Evolutionary conservation across 2,797 vertebrate genomes (phyloP).

Genomic region (Rhabdomys pumilio): DNA sequence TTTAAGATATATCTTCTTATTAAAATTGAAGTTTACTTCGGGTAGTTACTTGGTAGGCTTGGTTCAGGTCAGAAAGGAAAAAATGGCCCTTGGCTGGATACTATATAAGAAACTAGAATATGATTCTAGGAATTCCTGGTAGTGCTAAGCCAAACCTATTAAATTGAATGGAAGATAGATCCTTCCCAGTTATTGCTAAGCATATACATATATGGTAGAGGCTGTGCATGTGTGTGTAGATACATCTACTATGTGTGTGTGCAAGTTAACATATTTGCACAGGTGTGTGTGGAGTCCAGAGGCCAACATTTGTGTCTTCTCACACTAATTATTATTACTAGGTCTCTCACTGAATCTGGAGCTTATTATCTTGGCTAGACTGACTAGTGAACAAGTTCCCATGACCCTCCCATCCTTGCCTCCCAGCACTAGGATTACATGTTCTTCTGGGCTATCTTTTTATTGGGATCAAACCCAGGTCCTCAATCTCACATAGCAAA

Average conservation of each 20-base stretch:
- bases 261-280: not conserved
- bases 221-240: not conserved
- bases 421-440: not conserved
- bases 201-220: not conserved
- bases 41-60: not conserved
- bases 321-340: too few species aligned
- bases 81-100: not conserved
- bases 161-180: not conserved
- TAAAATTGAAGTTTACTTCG: conserved; percentile 23
- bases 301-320: not conserved
- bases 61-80: not conserved
- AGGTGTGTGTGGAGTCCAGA: not conserved
- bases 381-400: not conserved
- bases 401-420: too few species aligned
- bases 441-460: not conserved
- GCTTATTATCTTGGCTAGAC: not conserved
- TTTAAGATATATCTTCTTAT: conserved; percentile 39
- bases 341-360: not conserved
- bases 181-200: not conserved
- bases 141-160: not conserved
- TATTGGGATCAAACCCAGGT: not conserved
- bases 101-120: not conserved
- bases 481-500: not conserved
- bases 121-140: not conserved
- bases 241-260: not conserved